Conservation (phyloP, 2,888 invertebrate species). For the Pristionchus exspectatus region DNA sequence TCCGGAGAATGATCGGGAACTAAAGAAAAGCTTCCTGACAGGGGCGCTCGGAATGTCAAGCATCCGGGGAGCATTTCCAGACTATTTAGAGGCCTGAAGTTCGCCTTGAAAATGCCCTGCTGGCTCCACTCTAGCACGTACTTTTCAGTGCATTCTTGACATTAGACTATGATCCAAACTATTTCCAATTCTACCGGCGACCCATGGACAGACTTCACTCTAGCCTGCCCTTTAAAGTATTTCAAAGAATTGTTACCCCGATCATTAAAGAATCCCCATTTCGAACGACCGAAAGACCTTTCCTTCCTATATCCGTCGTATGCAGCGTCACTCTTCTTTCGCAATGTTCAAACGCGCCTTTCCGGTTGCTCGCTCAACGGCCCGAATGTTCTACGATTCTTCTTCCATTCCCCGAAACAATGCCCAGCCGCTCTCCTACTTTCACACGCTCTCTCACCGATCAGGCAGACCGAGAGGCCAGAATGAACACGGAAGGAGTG, state of each 20-base stretch:
- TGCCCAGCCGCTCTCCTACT: not conserved
- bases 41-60: not conserved
- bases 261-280: too few relatives aligned
- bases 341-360: not conserved
- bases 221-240: not conserved
- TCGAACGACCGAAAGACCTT: too few relatives aligned
- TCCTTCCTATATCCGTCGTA: not conserved
- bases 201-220: not conserved
- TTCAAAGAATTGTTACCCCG: too few relatives aligned
- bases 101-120: not conserved
- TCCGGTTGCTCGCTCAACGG: not conserved
- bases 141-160: not conserved
- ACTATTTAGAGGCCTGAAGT: not conserved
- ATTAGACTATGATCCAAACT: too few relatives aligned
- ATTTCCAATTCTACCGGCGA: too few relatives aligned
- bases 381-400: conserved; percentile 9
- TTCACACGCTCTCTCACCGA: not conserved
- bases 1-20: not conserved
- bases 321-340: not conserved
- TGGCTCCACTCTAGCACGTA: not conserved
- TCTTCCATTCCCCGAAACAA: not conserved
- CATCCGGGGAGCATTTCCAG: conserved; percentile 6
- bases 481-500: not conserved
- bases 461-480: not conserved
- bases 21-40: conserved; percentile 1